These are phyloP conservation scores for Drosophila borborema DNA, from an alignment of 2,888 invertebrate species.

Conservation along the genomic window DNA sequence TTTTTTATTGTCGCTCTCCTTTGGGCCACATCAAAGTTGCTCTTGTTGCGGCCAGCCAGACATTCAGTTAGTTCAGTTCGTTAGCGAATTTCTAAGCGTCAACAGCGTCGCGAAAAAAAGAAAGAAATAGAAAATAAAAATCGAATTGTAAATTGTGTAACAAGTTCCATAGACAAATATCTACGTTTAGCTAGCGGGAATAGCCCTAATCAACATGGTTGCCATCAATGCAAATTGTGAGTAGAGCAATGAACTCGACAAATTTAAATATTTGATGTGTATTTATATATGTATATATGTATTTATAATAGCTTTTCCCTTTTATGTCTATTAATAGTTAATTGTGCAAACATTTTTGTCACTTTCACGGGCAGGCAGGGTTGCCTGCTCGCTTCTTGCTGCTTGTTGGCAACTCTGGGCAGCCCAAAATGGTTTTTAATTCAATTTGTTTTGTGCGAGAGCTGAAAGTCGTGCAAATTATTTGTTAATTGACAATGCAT, in stretches of 20 bases:
- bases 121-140: background rate
- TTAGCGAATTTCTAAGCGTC: constrained; percentile 62
- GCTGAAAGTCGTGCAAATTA: constrained; percentile 51
- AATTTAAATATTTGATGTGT: background rate
- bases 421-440: constrained; percentile 44
- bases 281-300: background rate
- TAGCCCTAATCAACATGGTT: constrained; percentile 55
- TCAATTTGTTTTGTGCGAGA: constrained; percentile 55
- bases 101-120: constrained; percentile 45
- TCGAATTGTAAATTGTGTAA: constrained; percentile 10
- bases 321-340: background rate
- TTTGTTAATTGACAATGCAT: constrained; percentile 59
- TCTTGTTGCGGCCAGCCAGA: constrained; percentile 45
- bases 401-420: constrained; percentile 4
- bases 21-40: constrained; percentile 30
- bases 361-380: background rate
- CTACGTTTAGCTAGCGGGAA: constrained; percentile 9
- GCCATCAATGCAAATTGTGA: constrained; percentile 73
- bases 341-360: constrained; percentile 1
- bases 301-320: background rate
- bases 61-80: constrained; percentile 57
- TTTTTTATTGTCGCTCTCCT: constrained; percentile 36
- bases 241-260: constrained; percentile 30
- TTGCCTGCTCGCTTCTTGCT: background rate
- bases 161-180: background rate